Evolutionary conservation across 2,797 vertebrate genomes (phyloP).

Genomic region (Hoplostethus mediterraneus): DNA sequence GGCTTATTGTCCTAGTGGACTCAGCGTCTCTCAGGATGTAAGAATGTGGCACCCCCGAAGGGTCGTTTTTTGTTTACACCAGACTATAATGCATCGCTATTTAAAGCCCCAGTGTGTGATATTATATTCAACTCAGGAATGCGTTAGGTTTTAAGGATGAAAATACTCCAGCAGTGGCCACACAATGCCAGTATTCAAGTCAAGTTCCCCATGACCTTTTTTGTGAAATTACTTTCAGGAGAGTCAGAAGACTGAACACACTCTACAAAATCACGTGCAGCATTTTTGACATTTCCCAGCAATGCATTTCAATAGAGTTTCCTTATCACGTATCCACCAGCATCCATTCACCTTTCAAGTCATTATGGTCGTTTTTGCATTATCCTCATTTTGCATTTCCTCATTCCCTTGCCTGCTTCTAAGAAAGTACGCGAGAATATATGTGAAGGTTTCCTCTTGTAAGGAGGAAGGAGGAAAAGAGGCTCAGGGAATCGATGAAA

Average conservation of each 20-base stretch:
- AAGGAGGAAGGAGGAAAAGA: neutral
- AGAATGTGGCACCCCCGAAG: neutral
- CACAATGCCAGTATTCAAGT: constrained; percentile 42
- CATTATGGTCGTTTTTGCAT: neutral
- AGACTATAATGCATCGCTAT: constrained; percentile 19
- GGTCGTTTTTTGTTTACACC: neutral
- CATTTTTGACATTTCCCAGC: constrained; percentile 4
- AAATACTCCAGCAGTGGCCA: constrained; percentile 4
- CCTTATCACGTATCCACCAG: no score
- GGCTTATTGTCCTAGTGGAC: neutral
- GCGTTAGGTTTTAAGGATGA: neutral
- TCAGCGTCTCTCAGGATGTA: neutral
- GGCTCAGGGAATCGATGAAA: neutral
- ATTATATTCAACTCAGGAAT: neutral
- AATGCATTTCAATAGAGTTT: neutral
- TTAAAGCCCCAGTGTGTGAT: neutral
- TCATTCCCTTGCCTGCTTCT: neutral
- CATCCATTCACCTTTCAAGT: neutral
- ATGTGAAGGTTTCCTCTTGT: neutral
- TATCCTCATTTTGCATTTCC: neutral
- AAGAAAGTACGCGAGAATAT: neutral
- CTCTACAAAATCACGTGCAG: neutral
- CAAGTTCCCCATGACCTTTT: constrained; percentile 23
- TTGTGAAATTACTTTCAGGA: neutral
- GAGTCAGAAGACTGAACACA: constrained; percentile 6